Evolutionary conservation across 2,113 vertebrate species (phyloP), one percentile per base, ranked within the genome.

Genomic region (Stictonetta naevosa): DNA sequence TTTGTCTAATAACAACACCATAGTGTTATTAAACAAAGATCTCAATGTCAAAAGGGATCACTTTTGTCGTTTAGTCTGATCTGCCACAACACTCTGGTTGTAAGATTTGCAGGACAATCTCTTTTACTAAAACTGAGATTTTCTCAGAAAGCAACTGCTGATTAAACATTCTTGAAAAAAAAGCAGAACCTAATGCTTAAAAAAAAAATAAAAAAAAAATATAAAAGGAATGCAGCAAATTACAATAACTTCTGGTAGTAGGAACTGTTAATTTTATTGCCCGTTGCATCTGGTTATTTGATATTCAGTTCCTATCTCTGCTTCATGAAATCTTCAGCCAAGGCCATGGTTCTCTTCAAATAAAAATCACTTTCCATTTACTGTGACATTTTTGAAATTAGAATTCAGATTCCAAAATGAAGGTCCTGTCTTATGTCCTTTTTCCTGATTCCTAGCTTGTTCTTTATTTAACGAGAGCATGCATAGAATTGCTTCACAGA

Each of bases 361-460:
- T 74, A 97, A 96, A 95, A 94, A 76, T 69, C 40, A 46, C 33
- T 96, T 96, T 90, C 75, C 55, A 73, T 94, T 94, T 95, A 62
- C 59, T 86, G 80, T 93, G 90, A 90, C 72, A 74, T 92, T 96
- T 94, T 92, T 96, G 29, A 96, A 94, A 96, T 96, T 76, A 95
- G 85, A 90, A 90, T 95, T 92, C 82, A 90, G 85, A 71, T 63
- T 83, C 75, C 76, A 74, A 93, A 90, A 96, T 42, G 55, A 95
- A 74, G 82, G 63, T 76, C 63, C 75, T 88, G 67, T 83, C 85
- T 95, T 79, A 83, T 52, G 62, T 88, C 52, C 28, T 94, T 95
- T 92, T 83, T 62, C 67, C 72, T 91, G 72, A 88, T 90, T 94
- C 67, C 66, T 85, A 64, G 25, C 59, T 94, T 93, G 71, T 83